Base-by-base conservation (phyloP, 2,797 vertebrate genomes). In the Coranthus polyacanthus region DNA sequence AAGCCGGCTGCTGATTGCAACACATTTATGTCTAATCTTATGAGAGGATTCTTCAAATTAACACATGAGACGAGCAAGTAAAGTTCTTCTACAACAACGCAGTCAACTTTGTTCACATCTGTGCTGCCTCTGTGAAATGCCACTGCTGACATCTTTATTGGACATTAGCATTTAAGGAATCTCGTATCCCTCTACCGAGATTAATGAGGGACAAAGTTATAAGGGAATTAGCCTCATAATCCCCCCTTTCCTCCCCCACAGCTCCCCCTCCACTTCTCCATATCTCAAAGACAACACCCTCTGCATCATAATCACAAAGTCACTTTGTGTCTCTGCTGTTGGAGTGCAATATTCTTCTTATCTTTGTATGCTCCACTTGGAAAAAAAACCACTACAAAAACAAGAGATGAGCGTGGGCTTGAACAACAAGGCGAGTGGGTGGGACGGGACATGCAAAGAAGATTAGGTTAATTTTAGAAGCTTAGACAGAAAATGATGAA, bases 281-380 rank as follows among this genome's bases (percentile, higher is more conserved):
- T 89, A 89, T 91, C 88, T 81, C 68, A 82, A 83, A 90, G 81
- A 81, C 88, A 78, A 73, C 89, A 86, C 21, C 24, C 70, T 68
- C 68, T 72, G 75, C 80, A 77, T 87, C 34, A 6, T 50, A 81
- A 85, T 86, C 54, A 69, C 45, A 60, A 70, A 78, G 68, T 69
- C 69, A 58, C 64, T 67, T 13, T 1, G 56, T 15, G 44, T 45
- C 46, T 66, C 55, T 60, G 49, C 63, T 50, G 58, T 2, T 17
- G 21, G 16, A 72, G 42, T 63, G 60, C 57, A 79, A 68, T 83
- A 62, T 60, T 43, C 45, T 56, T 34, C 71, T 86, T 46, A 61
- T 77, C 44, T 47, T 42, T 16, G 59, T 43, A 17, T 13, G 18
- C 71, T 65, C 43, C 26, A 38, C 52, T 54, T 39, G 26, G 16